A percentile compares a stretch with the other conserved stretches of the same genome.
phyloP scores from a whole-genome alignment of 1,140 invertebrate genomes.

The Cylas formicarius region DNA sequence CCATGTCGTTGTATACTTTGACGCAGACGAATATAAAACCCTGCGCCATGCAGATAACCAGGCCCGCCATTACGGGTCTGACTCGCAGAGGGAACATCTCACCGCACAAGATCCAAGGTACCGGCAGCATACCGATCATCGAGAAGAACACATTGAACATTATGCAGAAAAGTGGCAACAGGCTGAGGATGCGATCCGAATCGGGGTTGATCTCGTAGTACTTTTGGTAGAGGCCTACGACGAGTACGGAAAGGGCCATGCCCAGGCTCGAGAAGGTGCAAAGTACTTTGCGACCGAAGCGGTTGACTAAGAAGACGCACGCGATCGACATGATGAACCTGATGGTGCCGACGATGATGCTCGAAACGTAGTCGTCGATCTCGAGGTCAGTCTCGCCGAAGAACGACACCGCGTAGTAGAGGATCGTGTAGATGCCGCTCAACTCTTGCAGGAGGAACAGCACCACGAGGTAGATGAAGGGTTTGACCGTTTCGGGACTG shows the following conservation, averaged over 20 bases:
- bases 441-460: conserved; percentile 66
- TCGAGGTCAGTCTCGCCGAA: conserved; percentile 58
- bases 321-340: conserved; percentile 60
- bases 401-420: conserved; percentile 68
- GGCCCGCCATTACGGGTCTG: conserved; percentile 58
- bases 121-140: conserved; percentile 65
- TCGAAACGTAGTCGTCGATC: conserved; percentile 60
- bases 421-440: conserved; percentile 66
- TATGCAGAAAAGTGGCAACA: conserved; percentile 55
- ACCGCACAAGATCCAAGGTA: conserved; percentile 69
- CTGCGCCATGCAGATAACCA: conserved; percentile 64
- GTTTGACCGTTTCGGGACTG: conserved; percentile 49
- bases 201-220: conserved; percentile 40
- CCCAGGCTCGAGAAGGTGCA: conserved; percentile 58
- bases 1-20: conserved; percentile 60
- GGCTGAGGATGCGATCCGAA: conserved; percentile 43
- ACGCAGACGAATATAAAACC: conserved; percentile 62
- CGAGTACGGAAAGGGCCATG: conserved; percentile 55
- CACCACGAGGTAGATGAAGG: conserved; percentile 54
- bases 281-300: conserved; percentile 57
- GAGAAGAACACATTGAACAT: conserved; percentile 61
- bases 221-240: conserved; percentile 48
- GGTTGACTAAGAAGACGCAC: conserved; percentile 61
- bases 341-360: conserved; percentile 66
- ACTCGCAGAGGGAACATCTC: conserved; percentile 64